phyloP scores from a whole-genome alignment of 2,113 vertebrate genomes.

The Hypanus sabinus region DNA sequence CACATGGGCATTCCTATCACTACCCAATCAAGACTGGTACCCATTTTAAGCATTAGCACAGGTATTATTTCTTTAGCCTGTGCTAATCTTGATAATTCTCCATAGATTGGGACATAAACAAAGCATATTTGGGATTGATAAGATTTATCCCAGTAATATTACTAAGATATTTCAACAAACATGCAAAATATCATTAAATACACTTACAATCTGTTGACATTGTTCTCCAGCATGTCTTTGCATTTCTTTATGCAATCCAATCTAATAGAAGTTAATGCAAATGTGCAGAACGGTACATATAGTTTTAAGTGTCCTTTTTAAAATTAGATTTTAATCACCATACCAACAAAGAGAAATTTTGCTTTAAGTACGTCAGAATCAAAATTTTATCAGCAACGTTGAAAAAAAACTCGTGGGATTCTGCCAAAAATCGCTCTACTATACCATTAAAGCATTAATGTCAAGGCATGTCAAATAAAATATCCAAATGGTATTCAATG shows the following conservation, averaged over 20 bases:
- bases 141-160: not conserved
- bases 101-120: not conserved
- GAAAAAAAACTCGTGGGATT: not conserved
- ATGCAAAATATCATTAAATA: not conserved
- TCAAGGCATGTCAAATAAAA: not conserved
- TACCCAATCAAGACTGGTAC: not conserved
- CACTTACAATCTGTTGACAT: not conserved
- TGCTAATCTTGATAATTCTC: not conserved
- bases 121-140: not conserved
- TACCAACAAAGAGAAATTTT: not conserved
- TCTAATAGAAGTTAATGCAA: not conserved
- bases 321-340: not conserved
- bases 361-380: not conserved
- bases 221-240: not conserved
- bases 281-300: not conserved
- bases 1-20: not conserved
- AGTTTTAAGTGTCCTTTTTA: not conserved
- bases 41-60: not conserved
- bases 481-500: not conserved
- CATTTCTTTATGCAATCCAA: not conserved
- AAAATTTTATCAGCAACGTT: not conserved
- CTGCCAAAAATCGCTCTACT: not conserved
- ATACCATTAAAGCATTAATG: not conserved
- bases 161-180: not conserved
- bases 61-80: not conserved